These are phyloP conservation scores for Tachina grossa DNA, from an alignment of 2,888 invertebrate species.

Conservation along the genomic window DNA sequence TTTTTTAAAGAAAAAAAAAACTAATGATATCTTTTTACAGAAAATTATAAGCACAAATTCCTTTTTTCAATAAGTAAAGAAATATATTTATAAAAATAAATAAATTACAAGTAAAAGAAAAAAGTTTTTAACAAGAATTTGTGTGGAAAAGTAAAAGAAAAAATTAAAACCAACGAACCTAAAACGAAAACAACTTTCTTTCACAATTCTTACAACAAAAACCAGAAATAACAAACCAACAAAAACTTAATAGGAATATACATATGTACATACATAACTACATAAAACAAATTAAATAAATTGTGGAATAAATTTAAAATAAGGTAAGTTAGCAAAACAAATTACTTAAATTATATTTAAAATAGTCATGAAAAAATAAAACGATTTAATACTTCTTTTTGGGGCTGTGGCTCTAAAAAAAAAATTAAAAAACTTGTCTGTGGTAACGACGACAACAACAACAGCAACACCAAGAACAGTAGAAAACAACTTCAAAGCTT, in stretches of 20 bases:
- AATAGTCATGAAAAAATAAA: background rate
- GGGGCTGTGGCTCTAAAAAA: slow-evolving; percentile 67
- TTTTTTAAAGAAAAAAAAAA: background rate
- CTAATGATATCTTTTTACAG: slow-evolving; percentile 39
- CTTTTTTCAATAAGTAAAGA: slow-evolving; percentile 45
- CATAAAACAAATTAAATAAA: slow-evolving; percentile 22
- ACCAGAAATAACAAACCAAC: slow-evolving; percentile 3
- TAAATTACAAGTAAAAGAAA: slow-evolving; percentile 48
- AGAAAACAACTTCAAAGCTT: slow-evolving; percentile 60
- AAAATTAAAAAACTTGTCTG: slow-evolving; percentile 64
- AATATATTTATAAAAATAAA: slow-evolving; percentile 37
- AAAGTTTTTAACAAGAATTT: slow-evolving; percentile 59
- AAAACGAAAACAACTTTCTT: slow-evolving; percentile 66
- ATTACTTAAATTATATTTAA: background rate
- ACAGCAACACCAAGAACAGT: background rate
- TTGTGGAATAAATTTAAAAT: slow-evolving; percentile 38
- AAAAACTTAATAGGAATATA: slow-evolving; percentile 45
- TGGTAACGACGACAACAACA: slow-evolving; percentile 50
- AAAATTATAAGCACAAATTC: slow-evolving; percentile 49
- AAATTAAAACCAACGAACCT: slow-evolving; percentile 41
- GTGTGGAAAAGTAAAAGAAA: slow-evolving; percentile 46
- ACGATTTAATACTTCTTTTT: slow-evolving; percentile 48
- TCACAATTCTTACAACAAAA: slow-evolving; percentile 35
- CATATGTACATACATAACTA: background rate
- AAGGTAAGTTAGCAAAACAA: slow-evolving; percentile 30